phyloP scores from a whole-genome alignment of 2,113 vertebrate genomes.

The Daubentonia madagascariensis region DNA sequence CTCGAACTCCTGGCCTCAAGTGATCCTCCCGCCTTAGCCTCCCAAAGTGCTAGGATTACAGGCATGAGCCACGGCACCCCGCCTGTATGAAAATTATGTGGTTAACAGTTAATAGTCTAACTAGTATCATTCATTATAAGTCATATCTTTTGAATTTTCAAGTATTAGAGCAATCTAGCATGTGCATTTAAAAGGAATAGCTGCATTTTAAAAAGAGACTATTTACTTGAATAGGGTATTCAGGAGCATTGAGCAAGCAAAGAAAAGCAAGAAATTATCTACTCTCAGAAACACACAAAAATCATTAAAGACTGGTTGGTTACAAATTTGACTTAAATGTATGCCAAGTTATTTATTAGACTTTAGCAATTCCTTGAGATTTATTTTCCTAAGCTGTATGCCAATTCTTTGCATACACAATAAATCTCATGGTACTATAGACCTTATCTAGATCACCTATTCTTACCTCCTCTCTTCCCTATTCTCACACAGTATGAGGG shows the following conservation, averaged over 20 bases:
- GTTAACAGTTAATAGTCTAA: neutral
- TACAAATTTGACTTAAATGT: neutral
- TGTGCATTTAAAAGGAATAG: neutral
- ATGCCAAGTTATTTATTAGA: neutral
- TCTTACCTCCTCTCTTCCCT: neutral
- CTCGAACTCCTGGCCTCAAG: no score
- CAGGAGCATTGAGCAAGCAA: neutral
- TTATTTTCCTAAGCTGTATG: neutral
- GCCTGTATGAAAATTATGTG: neutral
- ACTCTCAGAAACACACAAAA: conserved; percentile 9
- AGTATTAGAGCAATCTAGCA: neutral
- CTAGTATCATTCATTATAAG: neutral
- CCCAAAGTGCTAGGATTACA: no score
- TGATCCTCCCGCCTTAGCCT: no score
- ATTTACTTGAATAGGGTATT: neutral
- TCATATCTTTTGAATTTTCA: neutral
- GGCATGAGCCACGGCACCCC: no score
- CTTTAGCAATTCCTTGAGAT: neutral
- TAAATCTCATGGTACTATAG: neutral
- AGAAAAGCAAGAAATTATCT: neutral
- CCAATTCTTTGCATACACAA: neutral
- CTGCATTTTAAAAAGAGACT: neutral
- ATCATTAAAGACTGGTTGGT: neutral
- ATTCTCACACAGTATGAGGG: neutral
- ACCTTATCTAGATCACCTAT: neutral